These are phyloP conservation scores for Volucella bombylans DNA, from an alignment of 2,888 invertebrate genomes.

Conservation along the genomic window DNA sequence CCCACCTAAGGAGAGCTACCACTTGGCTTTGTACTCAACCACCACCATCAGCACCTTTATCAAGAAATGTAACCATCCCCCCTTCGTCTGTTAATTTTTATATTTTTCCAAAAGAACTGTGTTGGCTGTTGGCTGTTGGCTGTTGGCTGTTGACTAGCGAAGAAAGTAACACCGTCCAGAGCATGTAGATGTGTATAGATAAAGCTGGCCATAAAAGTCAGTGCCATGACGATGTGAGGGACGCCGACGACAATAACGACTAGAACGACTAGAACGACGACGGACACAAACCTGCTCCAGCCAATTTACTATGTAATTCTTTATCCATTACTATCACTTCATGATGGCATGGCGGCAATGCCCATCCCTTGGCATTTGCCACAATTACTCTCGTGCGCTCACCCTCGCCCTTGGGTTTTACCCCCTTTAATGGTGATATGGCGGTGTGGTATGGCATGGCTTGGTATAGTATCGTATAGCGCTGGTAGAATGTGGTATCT, in stretches of 20 bases:
- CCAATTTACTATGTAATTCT: conserved; percentile 82
- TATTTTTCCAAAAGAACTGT: conserved; percentile 34
- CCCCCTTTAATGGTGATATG: conserved; percentile 54
- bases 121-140: conserved; percentile 19
- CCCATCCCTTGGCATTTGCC: conserved; percentile 74
- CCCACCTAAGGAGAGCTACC: conserved; percentile 69
- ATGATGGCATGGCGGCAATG: conserved; percentile 71
- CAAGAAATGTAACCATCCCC: conserved; percentile 17
- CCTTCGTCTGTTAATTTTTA: conserved; percentile 66
- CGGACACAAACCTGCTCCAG: conserved; percentile 78
- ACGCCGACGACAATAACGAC: conserved; percentile 22
- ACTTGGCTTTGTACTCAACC: conserved; percentile 71
- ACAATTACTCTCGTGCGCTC: conserved; percentile 73
- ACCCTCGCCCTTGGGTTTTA: conserved; percentile 71
- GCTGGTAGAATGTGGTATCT: conserved; percentile 32
- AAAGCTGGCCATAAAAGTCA: conserved; percentile 64
- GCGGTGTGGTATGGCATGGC: neutral
- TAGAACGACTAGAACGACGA: conserved; percentile 34
- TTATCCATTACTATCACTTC: conserved; percentile 79
- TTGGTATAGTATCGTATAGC: too few relatives aligned
- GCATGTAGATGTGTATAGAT: conserved; percentile 70
- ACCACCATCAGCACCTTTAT: conserved; percentile 26
- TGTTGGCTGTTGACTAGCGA: conserved; percentile 46
- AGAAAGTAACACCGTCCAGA: conserved; percentile 70
- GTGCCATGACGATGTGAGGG: conserved; percentile 50